Conservation (phyloP, 2,888 invertebrate genomes). For the Caenorhabditis sp. region DNA sequence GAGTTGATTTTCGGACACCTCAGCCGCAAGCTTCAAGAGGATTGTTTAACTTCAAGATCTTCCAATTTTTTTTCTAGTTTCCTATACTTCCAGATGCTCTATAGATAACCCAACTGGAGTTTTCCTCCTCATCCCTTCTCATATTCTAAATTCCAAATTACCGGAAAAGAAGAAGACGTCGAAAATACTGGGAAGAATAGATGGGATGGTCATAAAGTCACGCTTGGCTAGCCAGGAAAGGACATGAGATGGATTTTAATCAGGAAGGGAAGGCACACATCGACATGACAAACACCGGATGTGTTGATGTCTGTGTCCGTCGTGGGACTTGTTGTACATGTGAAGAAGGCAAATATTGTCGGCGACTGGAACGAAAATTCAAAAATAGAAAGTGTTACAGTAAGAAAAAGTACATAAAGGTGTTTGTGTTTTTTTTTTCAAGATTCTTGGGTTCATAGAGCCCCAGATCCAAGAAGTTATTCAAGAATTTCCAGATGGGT, state of each 20-base stretch:
- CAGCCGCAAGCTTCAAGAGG: too few relatives aligned
- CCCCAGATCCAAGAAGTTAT: too few relatives aligned
- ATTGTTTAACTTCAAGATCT: too few relatives aligned
- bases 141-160: not conserved
- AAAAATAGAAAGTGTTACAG: not conserved
- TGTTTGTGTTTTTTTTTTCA: too few relatives aligned
- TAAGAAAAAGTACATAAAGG: too few relatives aligned
- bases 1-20: too few relatives aligned
- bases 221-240: slow-evolving; percentile 31
- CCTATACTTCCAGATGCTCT: too few relatives aligned
- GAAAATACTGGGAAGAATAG: not conserved
- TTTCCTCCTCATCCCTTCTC: not conserved
- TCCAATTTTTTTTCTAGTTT: too few relatives aligned
- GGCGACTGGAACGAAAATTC: slow-evolving; percentile 9
- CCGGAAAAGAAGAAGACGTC: slow-evolving; percentile 4
- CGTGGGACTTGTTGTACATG: too few relatives aligned
- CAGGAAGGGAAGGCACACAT: slow-evolving; percentile 31
- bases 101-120: too few relatives aligned
- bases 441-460: too few relatives aligned
- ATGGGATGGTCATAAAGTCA: slow-evolving; percentile 45
- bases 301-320: slow-evolving; percentile 19
- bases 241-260: slow-evolving; percentile 44
- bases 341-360: slow-evolving; percentile 40
- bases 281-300: slow-evolving; percentile 40
- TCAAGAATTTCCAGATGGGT: too few relatives aligned